Evolutionary conservation across 2,113 vertebrate genomes (phyloP), one percentile per base, ranked within the genome.

Genomic region (Formicarius rufipectus): DNA sequence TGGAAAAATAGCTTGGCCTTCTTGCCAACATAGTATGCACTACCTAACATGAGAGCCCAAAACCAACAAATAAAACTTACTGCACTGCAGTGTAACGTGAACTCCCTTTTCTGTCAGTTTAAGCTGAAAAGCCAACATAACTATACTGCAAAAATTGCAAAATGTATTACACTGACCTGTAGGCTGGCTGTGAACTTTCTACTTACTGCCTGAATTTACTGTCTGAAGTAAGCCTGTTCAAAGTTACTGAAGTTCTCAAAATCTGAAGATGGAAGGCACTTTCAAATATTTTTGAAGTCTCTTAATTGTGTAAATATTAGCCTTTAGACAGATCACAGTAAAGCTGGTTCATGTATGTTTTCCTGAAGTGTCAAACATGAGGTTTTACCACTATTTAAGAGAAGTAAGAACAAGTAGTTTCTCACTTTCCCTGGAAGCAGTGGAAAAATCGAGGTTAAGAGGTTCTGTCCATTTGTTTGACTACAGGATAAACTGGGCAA

Each of bases 31-130:
- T 49, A 92, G 93, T 60, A 87, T 93, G 85, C n/a, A 27, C 83
- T 93, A 78, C 92, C 93, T 93, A 94, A 78, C 31, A 64, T 7
- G 20, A 72, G 73, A 84, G 80, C 90, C 96, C 96, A 96, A 97
- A 94, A 95, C 0, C 73, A 96, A 90, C 95, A 96, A 92, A 92
- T 93, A 94, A 89, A 93, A 94, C 56, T 94, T 92, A 94, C 92
- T 96, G 94, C 53, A 53, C 31, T 33, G 59, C 76, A 72, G 79
- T 74, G 82, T 82, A 68, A 90, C 84, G 85, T 81, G 76, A 96
- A 92, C 95, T 95, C 95, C 90, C 83, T 96, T 94, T 93, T 90
- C 92, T 94, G 90, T 78, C 90, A 87, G 45, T 64, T 93, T 89
- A 78, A 77, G 49, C 90, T 78, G 83, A 28, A 92, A 90, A 78